phyloP scores from a whole-genome alignment of 2,888 invertebrate species.

The Villa cingulata region DNA sequence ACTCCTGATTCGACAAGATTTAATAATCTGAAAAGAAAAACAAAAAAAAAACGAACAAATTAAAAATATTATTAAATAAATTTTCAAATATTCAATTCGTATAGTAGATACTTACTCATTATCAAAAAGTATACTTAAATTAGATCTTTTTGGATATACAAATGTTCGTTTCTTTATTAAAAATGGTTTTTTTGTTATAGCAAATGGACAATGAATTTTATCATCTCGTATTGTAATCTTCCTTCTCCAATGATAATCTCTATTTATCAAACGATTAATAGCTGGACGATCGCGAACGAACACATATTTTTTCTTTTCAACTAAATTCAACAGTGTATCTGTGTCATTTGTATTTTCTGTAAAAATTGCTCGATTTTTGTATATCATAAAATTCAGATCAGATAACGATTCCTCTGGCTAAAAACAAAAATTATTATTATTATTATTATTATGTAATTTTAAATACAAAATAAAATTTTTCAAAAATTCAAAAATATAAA shows the following conservation, averaged over 20 bases:
- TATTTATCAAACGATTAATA: constrained; percentile 54
- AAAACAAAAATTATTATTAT: no score
- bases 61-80: not conserved
- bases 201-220: constrained; percentile 57
- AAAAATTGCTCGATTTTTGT: constrained; percentile 29
- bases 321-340: constrained; percentile 35
- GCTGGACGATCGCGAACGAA: constrained; percentile 58
- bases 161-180: constrained; percentile 55
- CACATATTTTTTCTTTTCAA: constrained; percentile 39
- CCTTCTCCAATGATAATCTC: constrained; percentile 50
- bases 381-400: constrained; percentile 27
- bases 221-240: constrained; percentile 43
- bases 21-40: constrained; percentile 42
- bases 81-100: no score
- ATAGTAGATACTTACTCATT: constrained; percentile 44
- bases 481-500: no score
- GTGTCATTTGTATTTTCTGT: constrained; percentile 30
- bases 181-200: constrained; percentile 55
- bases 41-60: not conserved
- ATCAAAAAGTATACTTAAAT: constrained; percentile 48
- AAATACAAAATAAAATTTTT: no score
- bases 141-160: constrained; percentile 51
- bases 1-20: constrained; percentile 63
- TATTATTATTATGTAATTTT: no score
- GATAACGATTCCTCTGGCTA: constrained; percentile 29